phyloP scores from a whole-genome alignment of 2,113 vertebrate species.

The Amblyornis subalaris region DNA sequence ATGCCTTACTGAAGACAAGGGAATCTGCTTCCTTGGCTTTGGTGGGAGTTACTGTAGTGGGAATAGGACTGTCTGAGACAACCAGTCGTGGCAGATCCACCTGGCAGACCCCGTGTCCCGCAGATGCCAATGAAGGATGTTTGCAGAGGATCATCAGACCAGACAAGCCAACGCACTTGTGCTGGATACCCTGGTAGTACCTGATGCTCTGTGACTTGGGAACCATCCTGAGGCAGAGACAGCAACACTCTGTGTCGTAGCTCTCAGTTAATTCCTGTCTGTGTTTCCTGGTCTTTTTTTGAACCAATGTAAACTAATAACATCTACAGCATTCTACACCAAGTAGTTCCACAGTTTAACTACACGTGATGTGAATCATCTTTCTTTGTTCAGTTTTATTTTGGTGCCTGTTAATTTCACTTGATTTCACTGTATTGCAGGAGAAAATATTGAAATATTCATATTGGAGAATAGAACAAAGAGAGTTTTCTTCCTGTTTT shows the following conservation, averaged over 20 bases:
- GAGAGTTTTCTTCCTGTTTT: neutral
- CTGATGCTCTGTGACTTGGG: neutral
- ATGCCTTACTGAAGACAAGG: neutral
- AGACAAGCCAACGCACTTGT: neutral
- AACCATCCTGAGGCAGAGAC: neutral
- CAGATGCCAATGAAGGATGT: neutral
- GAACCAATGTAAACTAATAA: neutral
- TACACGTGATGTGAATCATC: neutral
- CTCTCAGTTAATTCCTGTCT: neutral
- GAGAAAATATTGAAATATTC: neutral
- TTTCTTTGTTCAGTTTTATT: neutral
- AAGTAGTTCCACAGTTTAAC: neutral
- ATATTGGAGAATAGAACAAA: neutral
- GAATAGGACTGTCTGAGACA: accelerated
- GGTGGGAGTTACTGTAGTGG: neutral
- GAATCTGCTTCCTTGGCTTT: neutral
- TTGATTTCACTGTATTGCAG: neutral
- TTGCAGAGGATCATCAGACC: neutral
- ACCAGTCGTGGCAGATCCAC: neutral
- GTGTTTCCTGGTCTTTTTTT: neutral
- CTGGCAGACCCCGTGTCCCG: neutral
- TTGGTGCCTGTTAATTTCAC: neutral
- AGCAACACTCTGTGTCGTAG: neutral
- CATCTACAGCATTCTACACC: neutral
- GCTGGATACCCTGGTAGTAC: neutral